phyloP scores from a whole-genome alignment of 1,140 invertebrate genomes.

The Delia radicum region DNA sequence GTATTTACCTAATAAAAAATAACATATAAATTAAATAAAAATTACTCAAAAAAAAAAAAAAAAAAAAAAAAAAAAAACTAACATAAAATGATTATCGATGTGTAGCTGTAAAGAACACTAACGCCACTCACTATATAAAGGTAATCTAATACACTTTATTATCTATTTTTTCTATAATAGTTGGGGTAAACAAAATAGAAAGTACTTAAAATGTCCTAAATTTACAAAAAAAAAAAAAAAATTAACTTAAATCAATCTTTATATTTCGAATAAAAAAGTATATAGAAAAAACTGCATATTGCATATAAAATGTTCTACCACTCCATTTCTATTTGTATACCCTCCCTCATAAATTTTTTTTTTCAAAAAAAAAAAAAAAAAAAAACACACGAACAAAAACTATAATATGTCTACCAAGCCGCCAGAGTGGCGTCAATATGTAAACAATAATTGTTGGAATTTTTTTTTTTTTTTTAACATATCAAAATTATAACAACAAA shows the following conservation, averaged over 20 bases:
- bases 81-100: neutral
- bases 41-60: neutral
- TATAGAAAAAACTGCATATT: conserved; percentile 10
- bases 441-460: conserved; percentile 35
- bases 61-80: conserved; percentile 1
- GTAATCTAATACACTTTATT: conserved; percentile 2
- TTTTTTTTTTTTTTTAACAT: neutral
- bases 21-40: conserved; percentile 17
- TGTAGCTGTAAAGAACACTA: neutral
- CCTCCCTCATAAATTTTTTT: conserved; percentile 10
- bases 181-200: too few relatives aligned
- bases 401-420: conserved; percentile 32
- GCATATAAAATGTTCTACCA: neutral
- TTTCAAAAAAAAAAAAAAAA: neutral
- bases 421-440: conserved; percentile 54
- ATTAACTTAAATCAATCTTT: too few relatives aligned
- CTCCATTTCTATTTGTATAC: neutral
- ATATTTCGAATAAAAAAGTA: too few relatives aligned
- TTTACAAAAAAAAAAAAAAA: neutral
- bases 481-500: conserved; percentile 7
- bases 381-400: neutral
- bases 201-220: conserved; percentile 15
- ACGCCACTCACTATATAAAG: conserved; percentile 6
- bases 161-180: neutral
- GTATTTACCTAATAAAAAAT: neutral